A percentile compares a stretch with the other conserved stretches of the same genome.
Conservation (phyloP, 2,797 vertebrate species). For the Petrocephalus schoutedeni region DNA sequence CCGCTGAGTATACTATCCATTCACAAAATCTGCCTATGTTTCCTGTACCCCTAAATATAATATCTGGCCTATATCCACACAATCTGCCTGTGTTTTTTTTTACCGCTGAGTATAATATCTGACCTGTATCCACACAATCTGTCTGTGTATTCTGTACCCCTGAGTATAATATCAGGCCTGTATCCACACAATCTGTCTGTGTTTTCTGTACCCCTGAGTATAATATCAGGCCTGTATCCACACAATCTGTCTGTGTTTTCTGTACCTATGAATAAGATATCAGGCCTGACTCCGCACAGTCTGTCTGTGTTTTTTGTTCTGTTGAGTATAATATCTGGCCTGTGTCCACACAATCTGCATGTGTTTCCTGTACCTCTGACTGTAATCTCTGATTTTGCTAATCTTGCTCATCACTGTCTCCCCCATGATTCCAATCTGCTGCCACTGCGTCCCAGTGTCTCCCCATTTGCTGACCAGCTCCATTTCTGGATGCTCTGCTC, state of each 20-base stretch:
- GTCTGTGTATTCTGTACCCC: too few relatives aligned
- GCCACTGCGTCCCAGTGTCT: slow-evolving; percentile 37
- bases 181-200: too few relatives aligned
- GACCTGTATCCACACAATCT: too few relatives aligned
- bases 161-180: too few relatives aligned
- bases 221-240: too few relatives aligned
- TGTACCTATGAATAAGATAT: background rate
- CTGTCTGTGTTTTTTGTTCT: background rate
- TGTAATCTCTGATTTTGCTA: background rate
- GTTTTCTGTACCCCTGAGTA: background rate
- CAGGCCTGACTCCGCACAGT: background rate
- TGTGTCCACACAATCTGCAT: background rate
- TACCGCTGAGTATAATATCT: too few relatives aligned
- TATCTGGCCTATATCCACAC: too few relatives aligned
- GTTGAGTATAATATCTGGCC: background rate
- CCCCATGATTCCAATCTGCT: slow-evolving; percentile 50
- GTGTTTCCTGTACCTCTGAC: background rate
- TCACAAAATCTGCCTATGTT: too few relatives aligned
- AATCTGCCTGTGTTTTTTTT: too few relatives aligned
- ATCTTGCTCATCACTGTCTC: background rate
- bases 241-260: too few relatives aligned
- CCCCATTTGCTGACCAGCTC: slow-evolving; percentile 45
- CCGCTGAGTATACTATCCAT: too few relatives aligned
- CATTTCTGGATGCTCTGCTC: slow-evolving; percentile 31
- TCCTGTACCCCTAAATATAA: too few relatives aligned